phyloP scores from a whole-genome alignment of 2,797 vertebrate genomes.

The Nannoperca obscura region DNA sequence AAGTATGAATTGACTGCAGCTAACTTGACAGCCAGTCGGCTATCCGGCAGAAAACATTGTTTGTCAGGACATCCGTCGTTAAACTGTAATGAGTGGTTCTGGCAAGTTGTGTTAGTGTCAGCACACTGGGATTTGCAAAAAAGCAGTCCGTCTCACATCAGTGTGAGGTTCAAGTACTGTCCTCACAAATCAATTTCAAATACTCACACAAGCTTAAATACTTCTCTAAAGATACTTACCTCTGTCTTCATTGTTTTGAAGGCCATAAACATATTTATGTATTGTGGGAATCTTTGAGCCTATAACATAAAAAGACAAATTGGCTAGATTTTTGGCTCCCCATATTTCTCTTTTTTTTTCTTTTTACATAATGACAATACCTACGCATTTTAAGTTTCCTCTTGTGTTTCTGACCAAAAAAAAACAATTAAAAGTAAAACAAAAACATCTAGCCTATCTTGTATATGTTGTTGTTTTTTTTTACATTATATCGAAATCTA shows the following conservation, averaged over 20 bases:
- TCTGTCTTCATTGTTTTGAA: constrained; percentile 37
- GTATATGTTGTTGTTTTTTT: not conserved
- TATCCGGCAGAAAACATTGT: constrained; percentile 65
- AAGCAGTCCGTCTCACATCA: constrained; percentile 57
- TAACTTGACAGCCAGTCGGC: constrained; percentile 72
- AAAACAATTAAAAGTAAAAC: not conserved
- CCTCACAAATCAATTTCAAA: constrained; percentile 51
- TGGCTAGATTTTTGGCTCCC: not conserved
- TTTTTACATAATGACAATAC: not conserved
- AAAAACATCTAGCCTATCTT: not conserved
- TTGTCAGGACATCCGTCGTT: constrained; percentile 72
- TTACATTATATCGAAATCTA: too few species aligned
- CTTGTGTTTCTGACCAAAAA: not conserved
- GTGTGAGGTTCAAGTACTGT: constrained; percentile 38
- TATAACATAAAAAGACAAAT: not conserved
- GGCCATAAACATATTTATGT: constrained; percentile 30
- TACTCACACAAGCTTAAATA: constrained; percentile 27
- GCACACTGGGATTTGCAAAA: constrained; percentile 60
- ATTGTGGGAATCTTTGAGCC: not conserved
- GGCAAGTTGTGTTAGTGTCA: constrained; percentile 71
- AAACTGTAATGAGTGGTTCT: constrained; percentile 70
- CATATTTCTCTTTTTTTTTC: too few species aligned
- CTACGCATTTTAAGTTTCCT: not conserved
- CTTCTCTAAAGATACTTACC: constrained; percentile 20
- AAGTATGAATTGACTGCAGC: constrained; percentile 76